A percentile compares a stretch with the other conserved stretches of the same genome.
Conservation (phyloP, 2,797 vertebrate species). For the Coreius guichenoti region DNA sequence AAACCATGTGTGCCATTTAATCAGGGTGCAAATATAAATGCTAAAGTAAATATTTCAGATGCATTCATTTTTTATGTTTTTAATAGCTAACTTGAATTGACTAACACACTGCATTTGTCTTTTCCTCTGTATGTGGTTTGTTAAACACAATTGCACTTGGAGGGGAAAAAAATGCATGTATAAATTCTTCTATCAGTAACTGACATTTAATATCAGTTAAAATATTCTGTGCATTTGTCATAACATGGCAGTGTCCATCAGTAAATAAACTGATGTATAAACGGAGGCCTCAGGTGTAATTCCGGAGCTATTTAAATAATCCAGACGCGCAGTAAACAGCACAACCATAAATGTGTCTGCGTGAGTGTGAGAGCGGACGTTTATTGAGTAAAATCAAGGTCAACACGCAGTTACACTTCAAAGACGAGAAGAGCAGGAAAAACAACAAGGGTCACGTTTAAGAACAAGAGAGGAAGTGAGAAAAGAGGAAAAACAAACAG, state of each 20-base stretch:
- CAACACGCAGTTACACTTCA: conserved; percentile 8
- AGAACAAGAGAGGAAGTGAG: neutral
- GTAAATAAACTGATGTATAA: neutral
- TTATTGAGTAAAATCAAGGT: conserved; percentile 45
- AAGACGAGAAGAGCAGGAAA: conserved; percentile 16
- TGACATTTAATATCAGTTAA: neutral
- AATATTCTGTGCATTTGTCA: neutral
- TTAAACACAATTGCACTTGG: neutral
- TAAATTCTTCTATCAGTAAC: neutral
- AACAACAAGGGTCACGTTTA: neutral
- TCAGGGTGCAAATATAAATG: neutral
- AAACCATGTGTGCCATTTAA: neutral
- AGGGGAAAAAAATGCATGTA: neutral
- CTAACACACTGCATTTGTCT: neutral
- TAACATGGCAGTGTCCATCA: neutral
- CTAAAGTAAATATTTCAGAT: neutral
- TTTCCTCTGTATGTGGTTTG: neutral
- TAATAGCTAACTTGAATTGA: neutral
- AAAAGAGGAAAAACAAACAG: neutral
- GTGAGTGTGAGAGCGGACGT: neutral
- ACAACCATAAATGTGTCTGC: conserved; percentile 32
- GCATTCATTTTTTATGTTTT: neutral
- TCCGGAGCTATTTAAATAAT: neutral
- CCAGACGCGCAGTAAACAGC: conserved; percentile 36
- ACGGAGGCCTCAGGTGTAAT: conserved; percentile 28